Evolutionary conservation across 2,797 vertebrate genomes (phyloP).

Genomic region (Gouania willdenowi): DNA sequence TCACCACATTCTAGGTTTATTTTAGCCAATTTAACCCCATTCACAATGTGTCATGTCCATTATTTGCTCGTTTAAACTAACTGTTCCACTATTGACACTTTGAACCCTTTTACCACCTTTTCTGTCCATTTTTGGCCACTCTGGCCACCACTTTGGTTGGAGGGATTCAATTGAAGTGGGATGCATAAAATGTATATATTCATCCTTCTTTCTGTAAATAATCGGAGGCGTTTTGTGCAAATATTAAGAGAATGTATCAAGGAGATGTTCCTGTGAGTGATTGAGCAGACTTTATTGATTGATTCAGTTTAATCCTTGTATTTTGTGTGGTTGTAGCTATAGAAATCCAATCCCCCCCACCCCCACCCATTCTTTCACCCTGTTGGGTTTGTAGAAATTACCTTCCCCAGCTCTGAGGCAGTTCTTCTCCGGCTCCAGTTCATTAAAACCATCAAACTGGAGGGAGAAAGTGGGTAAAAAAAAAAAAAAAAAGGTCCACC

Average conservation of each 20-base stretch:
- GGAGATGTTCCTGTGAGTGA: conserved; percentile 38
- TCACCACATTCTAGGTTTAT: no score
- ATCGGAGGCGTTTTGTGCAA: conserved; percentile 36
- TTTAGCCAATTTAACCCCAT: no score
- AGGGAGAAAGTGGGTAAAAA: conserved; percentile 26
- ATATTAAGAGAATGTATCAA: conserved; percentile 44
- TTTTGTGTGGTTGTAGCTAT: conserved; percentile 33
- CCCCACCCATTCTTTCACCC: not conserved
- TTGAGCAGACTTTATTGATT: conserved; percentile 44
- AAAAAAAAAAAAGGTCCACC: no score
- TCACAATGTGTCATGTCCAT: no score
- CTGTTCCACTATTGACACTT: no score
- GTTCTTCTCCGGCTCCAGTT: conserved; percentile 34
- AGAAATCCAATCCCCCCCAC: conserved; percentile 6
- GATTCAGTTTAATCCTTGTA: conserved; percentile 66
- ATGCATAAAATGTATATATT: no score
- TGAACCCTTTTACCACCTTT: no score
- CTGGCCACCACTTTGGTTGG: no score
- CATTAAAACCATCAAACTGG: conserved; percentile 36
- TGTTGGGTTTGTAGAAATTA: conserved; percentile 35
- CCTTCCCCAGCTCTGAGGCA: conserved; percentile 6
- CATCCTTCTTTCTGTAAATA: no score
- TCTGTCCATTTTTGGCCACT: no score
- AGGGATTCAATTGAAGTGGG: no score
- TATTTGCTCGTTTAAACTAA: no score